These are phyloP conservation scores for Montipora cactus DNA, from an alignment of 64 coral and sea anemone species.

Conservation along the genomic window DNA sequence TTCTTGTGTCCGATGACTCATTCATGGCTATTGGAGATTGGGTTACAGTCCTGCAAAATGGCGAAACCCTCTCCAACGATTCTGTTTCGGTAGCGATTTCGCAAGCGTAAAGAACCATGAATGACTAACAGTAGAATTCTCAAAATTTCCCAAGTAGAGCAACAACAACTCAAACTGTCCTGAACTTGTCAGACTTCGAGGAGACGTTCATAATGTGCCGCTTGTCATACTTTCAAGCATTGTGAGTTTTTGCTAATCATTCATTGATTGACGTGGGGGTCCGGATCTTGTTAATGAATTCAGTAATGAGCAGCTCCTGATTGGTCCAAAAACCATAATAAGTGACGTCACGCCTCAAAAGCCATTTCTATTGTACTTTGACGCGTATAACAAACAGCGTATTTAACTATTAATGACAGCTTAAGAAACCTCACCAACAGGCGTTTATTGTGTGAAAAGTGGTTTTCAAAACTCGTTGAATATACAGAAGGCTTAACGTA, in stretches of 20 bases:
- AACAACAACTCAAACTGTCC: not conserved
- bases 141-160: not conserved
- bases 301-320: conserved; percentile 64
- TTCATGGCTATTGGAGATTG: conserved; percentile 85
- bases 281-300: conserved; percentile 96
- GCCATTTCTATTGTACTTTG: conserved; percentile 55
- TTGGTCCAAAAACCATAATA: conserved; percentile 74
- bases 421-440: conserved; percentile 17
- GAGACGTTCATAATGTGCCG: conserved; percentile 57
- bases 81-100: conserved; percentile 10
- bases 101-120: conserved; percentile 55
- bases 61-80: conserved; percentile 64
- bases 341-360: conserved; percentile 76
- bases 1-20: conserved; percentile 34
- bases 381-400: conserved; percentile 12
- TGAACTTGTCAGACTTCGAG: not conserved
- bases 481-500: conserved; percentile 14
- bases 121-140: conserved; percentile 24
- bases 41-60: conserved; percentile 76
- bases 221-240: conserved; percentile 78
- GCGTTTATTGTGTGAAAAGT: not conserved
- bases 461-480: conserved; percentile 9
- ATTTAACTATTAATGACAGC: conserved; percentile 48
- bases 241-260: conserved; percentile 95
- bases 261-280: conserved; percentile 90